phyloP scores from a whole-genome alignment of 2,797 vertebrate genomes.

The Acridotheres tristis region DNA sequence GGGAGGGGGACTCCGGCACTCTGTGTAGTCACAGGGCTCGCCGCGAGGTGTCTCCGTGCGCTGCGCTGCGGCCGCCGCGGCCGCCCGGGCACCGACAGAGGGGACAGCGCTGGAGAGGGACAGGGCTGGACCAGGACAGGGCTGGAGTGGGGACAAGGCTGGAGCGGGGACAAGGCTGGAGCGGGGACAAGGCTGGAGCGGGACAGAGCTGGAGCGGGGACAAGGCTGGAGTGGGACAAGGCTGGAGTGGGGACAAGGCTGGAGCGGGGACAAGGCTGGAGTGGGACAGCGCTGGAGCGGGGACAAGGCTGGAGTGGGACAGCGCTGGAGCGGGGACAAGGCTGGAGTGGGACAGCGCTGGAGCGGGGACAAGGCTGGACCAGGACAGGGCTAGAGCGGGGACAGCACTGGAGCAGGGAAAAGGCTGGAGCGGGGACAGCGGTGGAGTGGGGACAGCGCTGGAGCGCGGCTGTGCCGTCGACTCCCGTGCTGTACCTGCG shows the following conservation, averaged over 20 bases:
- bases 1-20: neutral
- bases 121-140: neutral
- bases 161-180: neutral
- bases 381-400: neutral
- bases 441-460: neutral
- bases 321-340: neutral
- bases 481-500: neutral
- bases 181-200: neutral
- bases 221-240: rapidly evolving
- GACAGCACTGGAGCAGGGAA: neutral
- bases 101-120: neutral
- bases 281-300: neutral
- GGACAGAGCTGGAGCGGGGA: neutral
- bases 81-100: neutral
- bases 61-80: neutral
- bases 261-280: neutral
- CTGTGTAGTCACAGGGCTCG: neutral
- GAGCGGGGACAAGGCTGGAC: neutral
- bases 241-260: neutral
- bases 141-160: neutral
- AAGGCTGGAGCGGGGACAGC: neutral
- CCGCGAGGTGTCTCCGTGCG: constrained; percentile 7
- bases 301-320: neutral
- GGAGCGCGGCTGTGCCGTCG: neutral
- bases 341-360: neutral